phyloP scores from a whole-genome alignment of 1,140 invertebrate genomes.

The Nymphalis io region DNA sequence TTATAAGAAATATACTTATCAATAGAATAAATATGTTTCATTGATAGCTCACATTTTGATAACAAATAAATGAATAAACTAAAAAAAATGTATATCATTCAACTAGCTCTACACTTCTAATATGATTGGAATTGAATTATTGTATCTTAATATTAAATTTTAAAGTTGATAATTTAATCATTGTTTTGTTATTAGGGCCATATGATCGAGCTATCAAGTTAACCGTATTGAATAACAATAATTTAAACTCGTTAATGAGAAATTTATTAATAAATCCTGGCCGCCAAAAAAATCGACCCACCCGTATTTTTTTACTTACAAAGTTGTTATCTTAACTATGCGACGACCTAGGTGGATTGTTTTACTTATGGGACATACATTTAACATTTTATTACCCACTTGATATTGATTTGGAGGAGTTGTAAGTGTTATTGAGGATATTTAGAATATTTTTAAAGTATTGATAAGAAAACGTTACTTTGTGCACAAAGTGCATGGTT shows the following conservation, averaged over 20 bases:
- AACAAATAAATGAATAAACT: not conserved
- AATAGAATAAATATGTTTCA: not conserved
- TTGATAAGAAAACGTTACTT: too few species aligned
- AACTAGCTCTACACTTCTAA: not conserved
- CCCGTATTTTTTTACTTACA: too few species aligned
- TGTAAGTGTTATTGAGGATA: too few species aligned
- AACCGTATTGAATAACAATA: not conserved
- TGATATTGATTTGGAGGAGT: too few species aligned
- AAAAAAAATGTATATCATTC: not conserved
- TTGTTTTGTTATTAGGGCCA: too few species aligned
- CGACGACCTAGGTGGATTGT: too few species aligned
- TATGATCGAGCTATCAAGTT: not conserved
- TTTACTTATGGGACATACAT: too few species aligned
- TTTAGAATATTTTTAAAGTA: too few species aligned
- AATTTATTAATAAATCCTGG: not conserved
- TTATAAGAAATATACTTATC: not conserved
- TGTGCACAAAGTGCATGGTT: too few species aligned
- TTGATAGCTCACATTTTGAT: slow-evolving; percentile 4
- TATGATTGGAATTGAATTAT: not conserved
- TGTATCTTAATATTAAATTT: not conserved
- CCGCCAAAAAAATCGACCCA: too few species aligned
- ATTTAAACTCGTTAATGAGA: not conserved
- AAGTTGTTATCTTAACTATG: too few species aligned
- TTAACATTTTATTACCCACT: too few species aligned
- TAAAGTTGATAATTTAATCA: not conserved